Conservation (phyloP, 2,113 vertebrate species). For the Gavialis gangeticus region DNA sequence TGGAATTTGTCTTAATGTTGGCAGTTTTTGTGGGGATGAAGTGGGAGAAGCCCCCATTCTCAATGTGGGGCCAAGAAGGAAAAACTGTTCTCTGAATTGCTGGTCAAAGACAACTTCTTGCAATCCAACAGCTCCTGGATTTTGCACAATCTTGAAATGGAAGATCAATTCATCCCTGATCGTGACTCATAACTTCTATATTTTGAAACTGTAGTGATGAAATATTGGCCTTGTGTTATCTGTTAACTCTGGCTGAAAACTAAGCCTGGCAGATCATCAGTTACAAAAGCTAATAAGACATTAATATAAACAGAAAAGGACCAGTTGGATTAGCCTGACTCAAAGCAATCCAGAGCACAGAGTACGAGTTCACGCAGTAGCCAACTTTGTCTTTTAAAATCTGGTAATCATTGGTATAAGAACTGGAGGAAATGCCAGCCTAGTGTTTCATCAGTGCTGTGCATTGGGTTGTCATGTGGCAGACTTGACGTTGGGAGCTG, state of each 20-base stretch:
- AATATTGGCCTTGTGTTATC: constrained; percentile 56
- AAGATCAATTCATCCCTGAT: background rate
- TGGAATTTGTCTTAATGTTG: background rate
- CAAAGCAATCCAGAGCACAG: constrained; percentile 24
- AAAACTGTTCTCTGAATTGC: background rate
- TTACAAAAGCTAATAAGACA: constrained; percentile 56
- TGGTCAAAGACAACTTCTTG: background rate
- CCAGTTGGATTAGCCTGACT: constrained; percentile 39
- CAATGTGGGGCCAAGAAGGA: background rate
- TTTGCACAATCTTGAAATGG: background rate
- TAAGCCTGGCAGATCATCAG: constrained; percentile 58
- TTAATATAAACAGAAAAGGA: constrained; percentile 64
- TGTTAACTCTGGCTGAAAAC: constrained; percentile 57
- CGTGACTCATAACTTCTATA: background rate
- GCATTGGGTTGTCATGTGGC: background rate
- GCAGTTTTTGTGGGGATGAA: background rate
- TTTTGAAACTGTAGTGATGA: constrained; percentile 30
- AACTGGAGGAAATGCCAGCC: constrained; percentile 35
- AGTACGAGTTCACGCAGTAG: constrained; percentile 30
- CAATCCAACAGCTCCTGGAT: background rate
- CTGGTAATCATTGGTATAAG: constrained; percentile 16
- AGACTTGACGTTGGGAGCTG: background rate
- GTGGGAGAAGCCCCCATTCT: fast-evolving
- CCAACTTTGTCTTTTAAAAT: constrained; percentile 47
- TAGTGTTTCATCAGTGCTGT: constrained; percentile 34